A percentile compares a stretch with the other conserved stretches of the same genome.
phyloP scores from a whole-genome alignment of 2,797 vertebrate genomes.

The Pseudochaenichthys georgianus region DNA sequence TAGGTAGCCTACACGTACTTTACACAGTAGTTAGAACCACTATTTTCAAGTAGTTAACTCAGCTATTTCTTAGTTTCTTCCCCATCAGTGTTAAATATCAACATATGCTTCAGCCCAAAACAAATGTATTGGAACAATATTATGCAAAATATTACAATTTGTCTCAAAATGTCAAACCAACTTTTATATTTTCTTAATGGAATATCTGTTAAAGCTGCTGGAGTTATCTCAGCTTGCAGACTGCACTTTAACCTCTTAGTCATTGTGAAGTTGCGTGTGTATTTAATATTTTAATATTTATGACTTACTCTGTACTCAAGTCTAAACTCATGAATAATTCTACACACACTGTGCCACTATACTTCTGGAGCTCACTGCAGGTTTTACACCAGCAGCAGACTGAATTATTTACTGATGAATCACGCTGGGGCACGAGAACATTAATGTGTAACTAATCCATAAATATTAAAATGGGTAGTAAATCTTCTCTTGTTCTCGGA shows the following conservation, averaged over 20 bases:
- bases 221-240: neutral
- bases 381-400: neutral
- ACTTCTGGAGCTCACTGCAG: neutral
- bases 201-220: neutral
- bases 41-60: no score
- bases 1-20: no score
- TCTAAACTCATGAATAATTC: conserved; percentile 31
- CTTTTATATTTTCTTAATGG: neutral
- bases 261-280: neutral
- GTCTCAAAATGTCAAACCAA: neutral
- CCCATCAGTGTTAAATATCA: neutral
- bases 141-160: neutral
- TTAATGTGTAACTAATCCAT: neutral
- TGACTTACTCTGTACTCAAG: neutral
- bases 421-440: neutral
- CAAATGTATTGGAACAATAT: neutral
- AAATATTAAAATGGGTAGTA: conserved; percentile 27
- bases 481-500: neutral
- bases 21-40: no score
- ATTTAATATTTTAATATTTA: conserved; percentile 37
- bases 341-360: neutral
- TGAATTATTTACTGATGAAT: conserved; percentile 26
- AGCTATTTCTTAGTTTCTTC: no score
- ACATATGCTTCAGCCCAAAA: neutral
- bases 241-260: conserved; percentile 3